Percentiles rank a stretch among this genome's conserved stretches.
Conservation (phyloP, 2,113 vertebrate species). For the Crotalus helleri region DNA sequence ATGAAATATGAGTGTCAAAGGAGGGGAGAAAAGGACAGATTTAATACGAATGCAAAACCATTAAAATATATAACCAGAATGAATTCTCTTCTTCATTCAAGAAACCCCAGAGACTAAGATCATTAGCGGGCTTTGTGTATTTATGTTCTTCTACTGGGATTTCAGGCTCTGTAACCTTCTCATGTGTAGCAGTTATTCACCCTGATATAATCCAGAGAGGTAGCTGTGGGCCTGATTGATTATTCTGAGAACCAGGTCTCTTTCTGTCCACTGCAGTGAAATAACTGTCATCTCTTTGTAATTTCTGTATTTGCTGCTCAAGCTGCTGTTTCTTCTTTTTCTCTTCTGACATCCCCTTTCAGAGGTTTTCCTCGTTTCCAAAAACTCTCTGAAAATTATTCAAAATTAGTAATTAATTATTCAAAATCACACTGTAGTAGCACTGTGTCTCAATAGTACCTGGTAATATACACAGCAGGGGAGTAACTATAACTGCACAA, state of each 20-base stretch:
- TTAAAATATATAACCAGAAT: not conserved
- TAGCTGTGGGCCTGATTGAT: not conserved
- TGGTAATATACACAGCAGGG: not conserved
- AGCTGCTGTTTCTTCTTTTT: not conserved
- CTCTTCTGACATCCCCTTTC: not conserved
- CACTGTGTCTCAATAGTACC: not conserved
- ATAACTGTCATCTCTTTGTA: not conserved
- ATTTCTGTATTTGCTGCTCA: not conserved
- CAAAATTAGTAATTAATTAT: not conserved
- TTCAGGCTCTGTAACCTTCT: not conserved
- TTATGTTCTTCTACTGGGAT: not conserved
- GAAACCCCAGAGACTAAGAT: not conserved
- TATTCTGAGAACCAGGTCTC: not conserved
- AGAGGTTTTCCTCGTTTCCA: not conserved
- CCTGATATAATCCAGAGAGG: not conserved
- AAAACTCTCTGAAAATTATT: not conserved
- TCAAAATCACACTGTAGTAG: not conserved
- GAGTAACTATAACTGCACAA: not conserved
- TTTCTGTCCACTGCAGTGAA: not conserved
- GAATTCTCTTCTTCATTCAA: not conserved
- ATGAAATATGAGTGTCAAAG: not conserved
- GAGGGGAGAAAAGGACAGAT: not conserved
- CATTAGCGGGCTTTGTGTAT: not conserved
- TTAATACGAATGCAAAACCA: not conserved
- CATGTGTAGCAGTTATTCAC: not conserved